Base-by-base conservation (phyloP, 2,113 vertebrate species). In the Limanda limanda region DNA sequence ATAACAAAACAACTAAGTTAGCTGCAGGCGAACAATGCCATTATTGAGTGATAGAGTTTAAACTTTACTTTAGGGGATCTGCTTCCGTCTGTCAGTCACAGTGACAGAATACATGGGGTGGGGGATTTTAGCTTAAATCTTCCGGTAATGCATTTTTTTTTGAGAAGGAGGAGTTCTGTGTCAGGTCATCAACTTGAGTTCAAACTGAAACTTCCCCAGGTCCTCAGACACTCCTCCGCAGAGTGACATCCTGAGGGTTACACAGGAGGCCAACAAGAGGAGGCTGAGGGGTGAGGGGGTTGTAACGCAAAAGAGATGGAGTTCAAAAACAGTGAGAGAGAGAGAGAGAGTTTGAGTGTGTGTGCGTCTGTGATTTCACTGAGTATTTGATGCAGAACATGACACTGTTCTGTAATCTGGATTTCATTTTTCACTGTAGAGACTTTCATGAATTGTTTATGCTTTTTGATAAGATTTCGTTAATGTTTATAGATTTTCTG, bases 351-450 rank as follows among this genome's bases (percentile, higher is more conserved):
- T 63, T 40, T 76, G 42, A 68, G 68, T 81, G 76, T 73, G 73
- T 83, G 66, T 74, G 84, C 61, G 73, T 90, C 74, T 88, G 76
- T 85, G 85, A 89, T 86, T 90, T 89, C 74, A 90, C 35, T 65
- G 79, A 84, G 75, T 87, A 88, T 91, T 91, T 86, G 60, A 86
- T 83, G 57, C 72, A 78, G 82, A 75, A 56, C 40, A 52, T 60
- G 68, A 79, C 72, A 42, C 51, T 21, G 51, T 54, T 20, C 51
- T n/a, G 1, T 54, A 9, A 54, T 21, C 8, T 54, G n/a, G 51
- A 54, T 54, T 52, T 62, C 48, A 85, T 80, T 73, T 69, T 51
- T 82, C 42, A 25, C 23, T 57, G 47, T 90, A 73, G 42, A 66
- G 37, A 66, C 71, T 71, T 87, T 88, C 69, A 62, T 82, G 57